Evolutionary conservation across 1,140 invertebrate species (phyloP), one percentile per base, ranked within the genome.

Genomic region (Coenobita brevimanus): DNA sequence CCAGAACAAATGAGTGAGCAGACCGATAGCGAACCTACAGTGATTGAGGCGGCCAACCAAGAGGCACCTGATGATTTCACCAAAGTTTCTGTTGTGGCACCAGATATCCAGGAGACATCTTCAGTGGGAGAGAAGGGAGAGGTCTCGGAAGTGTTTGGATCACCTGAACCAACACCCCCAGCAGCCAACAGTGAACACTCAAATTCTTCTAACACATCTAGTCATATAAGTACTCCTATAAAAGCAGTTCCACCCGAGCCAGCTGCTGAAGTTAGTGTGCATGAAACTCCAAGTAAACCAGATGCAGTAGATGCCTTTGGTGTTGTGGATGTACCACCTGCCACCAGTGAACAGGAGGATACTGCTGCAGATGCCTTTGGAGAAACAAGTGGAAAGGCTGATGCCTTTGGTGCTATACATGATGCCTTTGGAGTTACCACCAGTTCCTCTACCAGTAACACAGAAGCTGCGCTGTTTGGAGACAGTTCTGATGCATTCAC

Each of bases 1-100:
- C 89, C 89, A 17, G 89, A 90, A 67, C 89, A 90, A 43, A 76
- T 89, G 13, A 90, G 89, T 82, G 89, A 90, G 41, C 75, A 90
- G 81, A 89, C 86, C 6, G 89, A 90, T 30, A 90, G 89, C 54
- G 89, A 90, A 78, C 86, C 87, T 0, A 90, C 89, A 41, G 89
- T 90, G 0, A 90, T 90, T 83, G 89, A 90, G 78, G 80, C 89
- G 17, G 41, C 80, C 46, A 21, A 30, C 17, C 85, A 90, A 46
- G 89, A 79, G 27, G 57, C 54, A 10, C 15, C n/a, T 46, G 89
- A 90, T 67, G 82, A 79, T 30, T 38, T 69, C 38, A 73, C 62
- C 27, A 86, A 88, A 67, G 81, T 88, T 36, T 15, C 62, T 24
- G 60, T 83, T 38, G 36, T 88, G 46, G 85, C 78, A 33, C 24